These are phyloP conservation scores for Himantopus leucocephalus DNA, from an alignment of 2,113 vertebrate genomes.

Conservation along the genomic window DNA sequence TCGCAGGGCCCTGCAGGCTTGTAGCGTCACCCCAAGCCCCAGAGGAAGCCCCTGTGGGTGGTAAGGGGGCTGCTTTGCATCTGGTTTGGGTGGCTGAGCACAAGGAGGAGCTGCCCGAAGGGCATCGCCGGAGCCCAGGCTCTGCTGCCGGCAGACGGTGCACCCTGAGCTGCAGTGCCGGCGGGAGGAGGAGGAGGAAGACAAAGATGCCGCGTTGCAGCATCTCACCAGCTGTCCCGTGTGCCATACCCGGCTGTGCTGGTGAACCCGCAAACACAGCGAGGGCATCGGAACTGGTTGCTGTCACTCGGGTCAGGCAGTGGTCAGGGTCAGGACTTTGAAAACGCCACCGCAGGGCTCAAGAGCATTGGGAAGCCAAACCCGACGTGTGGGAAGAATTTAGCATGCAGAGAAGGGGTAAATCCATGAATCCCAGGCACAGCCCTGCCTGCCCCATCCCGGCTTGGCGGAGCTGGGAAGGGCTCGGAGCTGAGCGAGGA, in stretches of 20 bases:
- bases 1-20: accelerated
- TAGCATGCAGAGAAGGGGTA: not conserved
- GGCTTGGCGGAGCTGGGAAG: not conserved
- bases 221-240: accelerated
- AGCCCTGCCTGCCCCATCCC: not conserved
- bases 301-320: accelerated
- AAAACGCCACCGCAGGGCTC: accelerated
- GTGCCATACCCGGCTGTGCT: accelerated
- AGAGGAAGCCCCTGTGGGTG: not conserved
- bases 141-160: not conserved
- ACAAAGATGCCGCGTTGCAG: accelerated
- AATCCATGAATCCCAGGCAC: accelerated
- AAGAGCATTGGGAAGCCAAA: not conserved
- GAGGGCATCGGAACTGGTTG: accelerated
- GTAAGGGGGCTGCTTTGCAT: not conserved
- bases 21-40: accelerated
- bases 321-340: not conserved
- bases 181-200: not conserved
- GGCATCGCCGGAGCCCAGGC: accelerated
- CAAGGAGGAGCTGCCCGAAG: not conserved
- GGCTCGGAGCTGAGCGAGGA: accelerated
- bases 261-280: accelerated
- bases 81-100: not conserved
- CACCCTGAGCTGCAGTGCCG: accelerated
- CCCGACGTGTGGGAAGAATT: accelerated